Conservation (phyloP, 2,113 vertebrate species). For the Phoenicopterus ruber region DNA sequence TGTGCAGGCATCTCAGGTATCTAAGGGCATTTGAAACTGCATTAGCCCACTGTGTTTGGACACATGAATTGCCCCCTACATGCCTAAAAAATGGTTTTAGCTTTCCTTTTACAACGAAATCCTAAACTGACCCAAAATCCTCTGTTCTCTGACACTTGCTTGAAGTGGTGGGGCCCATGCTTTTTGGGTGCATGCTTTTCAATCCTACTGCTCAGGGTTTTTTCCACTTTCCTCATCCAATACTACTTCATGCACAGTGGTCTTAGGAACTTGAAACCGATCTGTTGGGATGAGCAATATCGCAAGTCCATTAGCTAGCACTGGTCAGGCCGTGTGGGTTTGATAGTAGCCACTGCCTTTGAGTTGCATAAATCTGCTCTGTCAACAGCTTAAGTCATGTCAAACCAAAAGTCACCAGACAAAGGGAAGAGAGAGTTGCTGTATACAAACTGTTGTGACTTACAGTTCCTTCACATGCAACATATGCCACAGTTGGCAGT, state of each 20-base stretch:
- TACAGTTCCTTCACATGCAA: neutral
- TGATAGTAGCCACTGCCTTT: neutral
- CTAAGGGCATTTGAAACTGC: neutral
- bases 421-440: neutral
- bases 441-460: neutral
- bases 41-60: neutral
- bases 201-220: neutral
- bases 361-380: neutral
- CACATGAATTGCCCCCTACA: neutral
- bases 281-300: neutral
- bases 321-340: neutral
- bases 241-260: neutral
- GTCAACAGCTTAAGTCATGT: neutral
- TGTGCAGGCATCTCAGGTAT: neutral
- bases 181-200: neutral
- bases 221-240: neutral
- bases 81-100: neutral
- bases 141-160: neutral
- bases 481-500: rapidly evolving
- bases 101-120: neutral
- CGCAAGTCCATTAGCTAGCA: neutral
- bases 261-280: neutral
- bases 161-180: neutral
- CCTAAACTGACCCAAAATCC: neutral
- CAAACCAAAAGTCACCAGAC: neutral